Base-by-base conservation (phyloP, 2,113 vertebrate genomes). In the Trichechus manatus region DNA sequence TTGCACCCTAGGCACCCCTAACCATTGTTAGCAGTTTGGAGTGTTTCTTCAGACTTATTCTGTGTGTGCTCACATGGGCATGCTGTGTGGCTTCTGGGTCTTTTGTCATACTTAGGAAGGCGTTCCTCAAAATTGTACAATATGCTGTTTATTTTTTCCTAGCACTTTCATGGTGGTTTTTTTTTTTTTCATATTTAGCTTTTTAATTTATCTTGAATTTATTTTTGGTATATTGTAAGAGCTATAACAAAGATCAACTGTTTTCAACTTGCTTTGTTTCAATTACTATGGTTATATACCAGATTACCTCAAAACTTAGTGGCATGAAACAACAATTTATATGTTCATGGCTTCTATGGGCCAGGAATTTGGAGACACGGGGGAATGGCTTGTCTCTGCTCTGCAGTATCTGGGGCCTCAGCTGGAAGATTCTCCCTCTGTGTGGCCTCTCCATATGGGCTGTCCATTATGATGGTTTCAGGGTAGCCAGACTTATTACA, bases 161-260 rank as follows among this genome's bases (percentile, higher is more conserved):
- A 39, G 39, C 39, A 39, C 39, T 39, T 39, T 39, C 39, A 39
- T 39, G 39, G 39, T 39, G 39, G 39, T 39, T 39, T 39, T 39
- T 39, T 39, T 39, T 39, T 39, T 39, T 39, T 39, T 39, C 39
- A 3, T 39, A 39, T 39, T 39, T 39, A 39, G 39, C 50, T 53
- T 53, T 53, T 83, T 75, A 72, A 78, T 87, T 63, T 84, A 47
- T 42, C 4, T 63, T 81, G 15, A 56, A 9, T 82, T 95, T 86
- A 66, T 74, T 79, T 88, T 95, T 91, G 29, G 39, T 94, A 50
- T 75, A 39, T 80, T 95, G 11, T 72, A 61, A 61, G 82, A 95
- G 29, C 22, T 92, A 4, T 77, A 77, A 85, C 23, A 56, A 83
- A 64, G 20, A 53, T 77, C 9, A 68, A 29, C 42, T 93, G n/a